Evolutionary conservation across 2,113 vertebrate genomes (phyloP), one percentile per base, ranked within the genome.

Genomic region (Corythoichthys haematopterus): DNA sequence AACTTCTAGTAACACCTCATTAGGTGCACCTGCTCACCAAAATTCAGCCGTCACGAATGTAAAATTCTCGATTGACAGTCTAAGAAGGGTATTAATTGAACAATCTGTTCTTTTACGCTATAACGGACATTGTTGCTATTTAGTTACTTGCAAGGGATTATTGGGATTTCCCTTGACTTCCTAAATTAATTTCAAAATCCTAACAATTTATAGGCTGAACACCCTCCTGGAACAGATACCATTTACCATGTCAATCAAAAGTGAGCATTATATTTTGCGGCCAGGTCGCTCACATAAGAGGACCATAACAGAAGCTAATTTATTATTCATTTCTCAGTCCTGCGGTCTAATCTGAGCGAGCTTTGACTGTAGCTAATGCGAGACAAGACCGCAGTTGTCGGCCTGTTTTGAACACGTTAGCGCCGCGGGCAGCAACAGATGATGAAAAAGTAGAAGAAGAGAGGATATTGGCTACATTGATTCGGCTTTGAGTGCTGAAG

Each of bases 321-420:
- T n/a, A 40, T 40, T 45, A 28, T 13, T 20, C 68, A 74, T 75
- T 73, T 68, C 72, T 64, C 58, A 37, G 9, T 63, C 69, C 76
- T 66, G 33, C 69, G 71, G 79, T 67, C 75, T 62, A 56, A 79
- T 70, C 69, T 40, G 59, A 75, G n/a, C 35, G 62, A 73, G n/a
- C 65, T 61, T 75, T 67, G 71, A 85, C 75, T 78, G 70, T 40
- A 59, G 81, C 77, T 81, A 72, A 82, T 82, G 72, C 69, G 35
- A 79, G 77, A 71, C 80, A n/a, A 80, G 75, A 71, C 80, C 70
- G 35, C 6, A 79, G 82, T 83, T 63, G 48, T 14, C 59, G 48
- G 75, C 79, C 40, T 6, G 68, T 43, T 71, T 80, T 71, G 72
- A 78, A 62, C 51, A 61, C 65, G 65, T 80, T 79, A 71, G 53